A percentile compares a stretch with the other conserved stretches of the same genome.
phyloP scores from a whole-genome alignment of 1,140 invertebrate species.

The Drosophila nigromelanica region DNA sequence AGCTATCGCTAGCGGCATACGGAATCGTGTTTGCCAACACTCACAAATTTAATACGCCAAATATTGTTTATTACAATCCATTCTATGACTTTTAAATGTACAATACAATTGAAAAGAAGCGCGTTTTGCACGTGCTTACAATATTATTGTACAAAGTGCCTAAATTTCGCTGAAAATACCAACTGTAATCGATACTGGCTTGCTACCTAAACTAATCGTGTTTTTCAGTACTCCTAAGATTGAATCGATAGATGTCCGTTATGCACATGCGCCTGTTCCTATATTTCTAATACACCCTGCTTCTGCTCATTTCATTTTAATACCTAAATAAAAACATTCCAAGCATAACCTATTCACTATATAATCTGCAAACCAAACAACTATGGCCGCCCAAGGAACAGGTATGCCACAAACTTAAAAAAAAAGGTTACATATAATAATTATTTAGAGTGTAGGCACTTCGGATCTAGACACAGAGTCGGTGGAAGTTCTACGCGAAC shows the following conservation, averaged over 20 bases:
- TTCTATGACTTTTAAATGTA: too few relatives aligned
- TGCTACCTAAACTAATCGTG: background rate
- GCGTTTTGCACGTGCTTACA: slow-evolving; percentile 58
- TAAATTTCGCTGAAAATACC: slow-evolving; percentile 27
- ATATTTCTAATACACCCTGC: slow-evolving; percentile 46
- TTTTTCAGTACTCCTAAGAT: background rate
- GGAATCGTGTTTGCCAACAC: background rate
- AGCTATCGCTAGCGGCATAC: background rate
- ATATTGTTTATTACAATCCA: slow-evolving; percentile 88
- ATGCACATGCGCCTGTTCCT: slow-evolving; percentile 55
- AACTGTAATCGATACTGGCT: slow-evolving; percentile 22
- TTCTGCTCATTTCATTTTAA: slow-evolving; percentile 26
- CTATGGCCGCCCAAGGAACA: slow-evolving; percentile 29
- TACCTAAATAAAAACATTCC: slow-evolving; percentile 37
- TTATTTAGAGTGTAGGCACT: slow-evolving; percentile 32
- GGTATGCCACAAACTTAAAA: slow-evolving; percentile 7
- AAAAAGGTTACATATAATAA: slow-evolving; percentile 7
- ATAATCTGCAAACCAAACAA: background rate
- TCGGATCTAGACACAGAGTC: slow-evolving; percentile 88
- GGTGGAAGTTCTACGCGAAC: slow-evolving; percentile 90
- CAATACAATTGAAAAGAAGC: slow-evolving; percentile 5
- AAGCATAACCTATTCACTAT: background rate
- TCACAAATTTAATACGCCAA: slow-evolving; percentile 88
- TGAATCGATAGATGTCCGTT: slow-evolving; percentile 34
- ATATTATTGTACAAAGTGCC: slow-evolving; percentile 19